Evolutionary conservation across 2,888 invertebrate genomes (phyloP), one percentile per base, ranked within the genome.

Genomic region (Chamaedrilus cognettii): DNA sequence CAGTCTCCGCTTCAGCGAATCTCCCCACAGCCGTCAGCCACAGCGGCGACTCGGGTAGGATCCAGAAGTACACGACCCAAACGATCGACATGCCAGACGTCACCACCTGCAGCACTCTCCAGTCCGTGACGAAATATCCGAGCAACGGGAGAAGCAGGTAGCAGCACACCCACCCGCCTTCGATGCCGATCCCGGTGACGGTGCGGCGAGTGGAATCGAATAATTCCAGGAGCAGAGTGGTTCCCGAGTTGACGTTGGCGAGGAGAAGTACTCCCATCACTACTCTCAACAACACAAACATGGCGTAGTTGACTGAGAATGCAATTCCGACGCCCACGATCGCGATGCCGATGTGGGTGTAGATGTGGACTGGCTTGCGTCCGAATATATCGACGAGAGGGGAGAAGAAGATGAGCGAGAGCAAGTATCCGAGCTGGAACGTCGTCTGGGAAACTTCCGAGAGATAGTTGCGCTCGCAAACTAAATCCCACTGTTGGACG

Each of bases 21-120:
- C 66, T 74, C 3, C 73, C 74, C 59, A 77, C 77, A 2, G 77
- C 77, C 4, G 74, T 69, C 30, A 78, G 66, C 79, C 79, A 80
- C 26, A 76, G 65, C 3, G n/a, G n/a, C n/a, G n/a, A n/a, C n/a
- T n/a, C n/a, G n/a, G n/a, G n/a, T n/a, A n/a, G n/a, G n/a, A n/a
- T 77, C 55, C 0, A 79, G 28, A 71, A 62, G 51, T 60, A 59
- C 11, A 65, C 26, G 55, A 69, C 28, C 31, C 51, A 66, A 28
- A 68, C 26, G n/a, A 61, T 15, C 26, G 56, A 34, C 3, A 55
- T 1, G 2, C 68, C 32, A 4, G 68, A 66, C 15, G 67, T 50
- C 19, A 60, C 51, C 11, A 72, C 51, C 51, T 70, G 67, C 3
- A 72, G 62, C n/a, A 56, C 42, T 32, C 72, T 64, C 72, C 72